phyloP scores from a whole-genome alignment of 2,797 vertebrate genomes.

The Menidia menidia region DNA sequence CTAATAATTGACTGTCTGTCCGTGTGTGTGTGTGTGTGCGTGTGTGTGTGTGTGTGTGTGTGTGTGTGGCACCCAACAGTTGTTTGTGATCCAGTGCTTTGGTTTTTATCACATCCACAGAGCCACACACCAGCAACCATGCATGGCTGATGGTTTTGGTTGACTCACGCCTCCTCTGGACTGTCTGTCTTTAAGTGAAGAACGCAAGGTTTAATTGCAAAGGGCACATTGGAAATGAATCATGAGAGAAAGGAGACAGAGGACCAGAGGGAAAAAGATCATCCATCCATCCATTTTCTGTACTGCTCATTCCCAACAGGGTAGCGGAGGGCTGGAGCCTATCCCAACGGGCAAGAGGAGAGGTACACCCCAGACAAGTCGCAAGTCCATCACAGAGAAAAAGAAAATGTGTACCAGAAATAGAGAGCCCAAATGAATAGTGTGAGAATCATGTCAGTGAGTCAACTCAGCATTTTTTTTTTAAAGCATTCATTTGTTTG shows the following conservation, averaged over 20 bases:
- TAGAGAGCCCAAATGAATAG: slow-evolving; percentile 1
- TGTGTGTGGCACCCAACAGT: slow-evolving; percentile 27
- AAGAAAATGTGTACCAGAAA: not conserved
- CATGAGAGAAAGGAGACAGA: slow-evolving; percentile 40
- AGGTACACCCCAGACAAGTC: no score
- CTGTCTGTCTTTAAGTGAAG: slow-evolving; percentile 75
- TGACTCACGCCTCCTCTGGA: slow-evolving; percentile 64
- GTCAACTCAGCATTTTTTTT: no score
- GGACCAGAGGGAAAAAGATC: not conserved
- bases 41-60: slow-evolving; percentile 10
- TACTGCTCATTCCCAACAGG: no score
- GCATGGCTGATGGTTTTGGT: slow-evolving; percentile 81
- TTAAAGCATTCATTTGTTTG: no score
- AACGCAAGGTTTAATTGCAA: slow-evolving; percentile 69
- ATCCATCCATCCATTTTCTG: not conserved
- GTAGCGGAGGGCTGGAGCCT: no score
- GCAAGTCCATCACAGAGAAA: not conserved
- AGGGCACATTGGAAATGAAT: slow-evolving; percentile 76
- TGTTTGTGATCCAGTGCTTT: slow-evolving; percentile 68
- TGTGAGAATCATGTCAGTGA: not conserved
- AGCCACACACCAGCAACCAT: slow-evolving; percentile 68
- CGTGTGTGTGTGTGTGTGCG: slow-evolving; percentile 13
- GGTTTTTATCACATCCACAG: slow-evolving; percentile 69
- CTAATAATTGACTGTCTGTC: slow-evolving; percentile 50
- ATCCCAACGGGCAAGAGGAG: no score